A percentile compares a stretch with the other conserved stretches of the same genome.
Conservation (phyloP, 2,888 invertebrate species). For the Archips crataeganus region DNA sequence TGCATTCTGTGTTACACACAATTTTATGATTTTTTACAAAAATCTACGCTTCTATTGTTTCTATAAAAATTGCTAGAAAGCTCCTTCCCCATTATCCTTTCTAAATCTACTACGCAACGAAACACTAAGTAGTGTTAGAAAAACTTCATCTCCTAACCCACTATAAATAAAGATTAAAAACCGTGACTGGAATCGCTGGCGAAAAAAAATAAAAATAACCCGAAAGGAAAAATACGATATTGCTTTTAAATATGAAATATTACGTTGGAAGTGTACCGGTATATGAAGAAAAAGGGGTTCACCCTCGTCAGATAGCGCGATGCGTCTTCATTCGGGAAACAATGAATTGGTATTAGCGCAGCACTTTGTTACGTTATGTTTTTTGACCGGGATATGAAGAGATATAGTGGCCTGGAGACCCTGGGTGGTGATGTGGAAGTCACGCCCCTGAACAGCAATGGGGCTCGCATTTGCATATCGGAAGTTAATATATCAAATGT, state of each 20-base stretch:
- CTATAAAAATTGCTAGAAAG: too few relatives aligned
- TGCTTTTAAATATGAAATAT: slow-evolving; percentile 83
- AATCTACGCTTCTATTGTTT: too few relatives aligned
- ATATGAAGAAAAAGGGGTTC: slow-evolving; percentile 79
- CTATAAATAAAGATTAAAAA: slow-evolving; percentile 41
- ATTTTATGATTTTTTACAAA: too few relatives aligned
- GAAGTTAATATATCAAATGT: too few relatives aligned
- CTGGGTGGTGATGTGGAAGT: not conserved
- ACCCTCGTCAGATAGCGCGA: slow-evolving; percentile 70
- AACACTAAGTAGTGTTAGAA: not conserved
- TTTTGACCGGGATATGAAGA: slow-evolving; percentile 31
- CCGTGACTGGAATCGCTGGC: slow-evolving; percentile 41
- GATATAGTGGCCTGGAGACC: slow-evolving; percentile 13
- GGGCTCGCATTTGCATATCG: too few relatives aligned
- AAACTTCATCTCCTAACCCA: not conserved
- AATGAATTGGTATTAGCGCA: slow-evolving; percentile 69
- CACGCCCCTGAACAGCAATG: too few relatives aligned
- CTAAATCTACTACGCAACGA: not conserved
- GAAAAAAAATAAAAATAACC: slow-evolving; percentile 54
- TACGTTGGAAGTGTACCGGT: slow-evolving; percentile 67
- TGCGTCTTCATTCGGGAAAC: slow-evolving; percentile 76
- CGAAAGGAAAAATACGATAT: slow-evolving; percentile 75
- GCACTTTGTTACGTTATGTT: slow-evolving; percentile 47
- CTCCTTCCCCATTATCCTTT: not conserved
- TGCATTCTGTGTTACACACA: too few relatives aligned